Evolutionary conservation across 2,888 invertebrate species (phyloP), one percentile per base, ranked within the genome.

Genomic region (Chrysolina oricalcia): DNA sequence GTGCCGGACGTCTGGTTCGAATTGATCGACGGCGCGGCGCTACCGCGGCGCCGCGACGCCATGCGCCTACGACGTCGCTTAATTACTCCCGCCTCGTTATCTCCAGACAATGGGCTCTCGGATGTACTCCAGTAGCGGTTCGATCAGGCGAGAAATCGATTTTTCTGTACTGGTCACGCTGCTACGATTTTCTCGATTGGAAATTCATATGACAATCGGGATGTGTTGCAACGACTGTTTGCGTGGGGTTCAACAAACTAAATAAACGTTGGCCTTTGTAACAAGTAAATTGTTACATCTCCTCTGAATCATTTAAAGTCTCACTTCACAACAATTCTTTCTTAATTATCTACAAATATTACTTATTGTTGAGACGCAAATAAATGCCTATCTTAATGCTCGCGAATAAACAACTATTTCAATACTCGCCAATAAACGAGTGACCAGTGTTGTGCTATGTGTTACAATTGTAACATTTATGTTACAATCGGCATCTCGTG

Each of bases 31-130:
- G 41, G 46, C 19, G 41, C 19, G 82, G 81, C 83, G 83, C 78
- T 72, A 78, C 63, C 78, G 84, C 83, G 83, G 81, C 84, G 84
- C 80, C 85, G 84, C 84, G 83, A 82, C 82, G 83, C 70, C 84
- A 80, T 85, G 86, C 85, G 85, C 85, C 82, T 74, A 72, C 64
- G 21, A 53, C 11, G 27, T 59, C 27, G 59, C 59, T 35, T 35
- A 27, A 59, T 59, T n/a, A 27, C 15, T 59, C 59, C n/a, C 27
- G 8, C 8, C n/a, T 27, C 23, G n/a, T 23, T 27, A 27, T 59
- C 27, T 23, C 59, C 59, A 59, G 59, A 59, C 59, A 59, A 35
- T 27, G 59, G 15, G n/a, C 5, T 15, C 35, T 59, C 23, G n/a
- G 35, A 59, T 59, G 27, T n/a, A 27, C 13, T 59, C 59, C 59